Percentiles rank a stretch among this genome's conserved stretches.
phyloP scores from a whole-genome alignment of 2,888 invertebrate genomes.

The Epistrophella euchroma region DNA sequence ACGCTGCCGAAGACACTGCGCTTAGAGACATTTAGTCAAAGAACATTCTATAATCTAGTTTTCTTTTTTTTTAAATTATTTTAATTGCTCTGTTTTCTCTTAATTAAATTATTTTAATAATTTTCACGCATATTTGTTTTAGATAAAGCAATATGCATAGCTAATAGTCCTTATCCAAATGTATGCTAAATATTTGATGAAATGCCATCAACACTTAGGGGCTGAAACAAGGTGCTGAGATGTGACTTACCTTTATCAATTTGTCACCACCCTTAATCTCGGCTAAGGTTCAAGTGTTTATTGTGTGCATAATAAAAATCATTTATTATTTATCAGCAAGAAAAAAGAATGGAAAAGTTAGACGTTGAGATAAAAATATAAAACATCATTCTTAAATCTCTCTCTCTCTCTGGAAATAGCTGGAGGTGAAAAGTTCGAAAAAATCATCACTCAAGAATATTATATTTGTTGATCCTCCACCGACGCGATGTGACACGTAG shows the following conservation, averaged over 20 bases:
- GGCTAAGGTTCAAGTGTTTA: neutral
- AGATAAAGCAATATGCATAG: neutral
- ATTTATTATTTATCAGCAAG: slow-evolving; percentile 9
- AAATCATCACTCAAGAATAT: neutral
- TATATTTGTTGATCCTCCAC: neutral
- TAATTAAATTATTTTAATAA: slow-evolving; percentile 22
- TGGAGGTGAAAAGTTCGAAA: neutral
- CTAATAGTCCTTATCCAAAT: slow-evolving; percentile 2
- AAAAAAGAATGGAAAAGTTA: neutral
- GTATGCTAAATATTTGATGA: slow-evolving; percentile 32
- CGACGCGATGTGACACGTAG: neutral
- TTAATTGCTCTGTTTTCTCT: slow-evolving; percentile 13
- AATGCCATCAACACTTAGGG: neutral
- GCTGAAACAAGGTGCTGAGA: slow-evolving; percentile 5
- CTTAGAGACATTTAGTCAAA: slow-evolving; percentile 26
- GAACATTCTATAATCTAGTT: slow-evolving; percentile 12
- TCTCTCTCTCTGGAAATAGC: neutral
- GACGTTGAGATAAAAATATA: neutral
- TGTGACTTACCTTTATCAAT: slow-evolving; percentile 4
- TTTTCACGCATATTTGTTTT: neutral
- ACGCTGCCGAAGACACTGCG: neutral
- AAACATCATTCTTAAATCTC: neutral
- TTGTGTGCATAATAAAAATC: neutral
- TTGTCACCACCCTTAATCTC: neutral
- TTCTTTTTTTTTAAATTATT: neutral